Evolutionary conservation across 2,113 vertebrate genomes (phyloP).

Genomic region (Hypanus sabinus): DNA sequence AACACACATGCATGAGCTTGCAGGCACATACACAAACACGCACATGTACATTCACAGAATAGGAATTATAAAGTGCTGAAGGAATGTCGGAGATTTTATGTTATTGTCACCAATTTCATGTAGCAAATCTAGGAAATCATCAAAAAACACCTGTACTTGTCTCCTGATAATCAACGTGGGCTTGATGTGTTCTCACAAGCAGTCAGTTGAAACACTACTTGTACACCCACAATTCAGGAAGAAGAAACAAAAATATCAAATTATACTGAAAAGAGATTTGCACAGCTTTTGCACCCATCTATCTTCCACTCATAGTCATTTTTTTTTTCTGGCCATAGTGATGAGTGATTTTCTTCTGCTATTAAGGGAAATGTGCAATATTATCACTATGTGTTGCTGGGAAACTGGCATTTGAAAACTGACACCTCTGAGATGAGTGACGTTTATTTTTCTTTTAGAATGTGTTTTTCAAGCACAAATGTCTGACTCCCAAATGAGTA

Average conservation of each 20-base stretch:
- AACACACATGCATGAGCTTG: too few species aligned
- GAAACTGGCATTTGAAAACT: background rate
- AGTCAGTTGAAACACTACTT: background rate
- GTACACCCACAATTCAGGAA: background rate
- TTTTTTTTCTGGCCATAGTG: background rate
- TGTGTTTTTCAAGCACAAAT: slow-evolving; percentile 1
- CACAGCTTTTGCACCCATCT: background rate
- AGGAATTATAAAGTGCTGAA: background rate
- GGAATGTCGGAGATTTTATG: background rate
- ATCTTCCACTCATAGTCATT: background rate
- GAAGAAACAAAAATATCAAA: background rate
- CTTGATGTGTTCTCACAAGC: background rate
- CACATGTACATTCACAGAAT: background rate
- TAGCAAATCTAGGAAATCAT: background rate
- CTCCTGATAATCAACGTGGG: background rate
- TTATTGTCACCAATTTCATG: background rate
- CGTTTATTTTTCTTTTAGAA: background rate
- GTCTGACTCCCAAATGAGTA: background rate
- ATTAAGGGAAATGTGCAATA: background rate
- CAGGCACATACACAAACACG: background rate
- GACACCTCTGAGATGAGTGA: background rate
- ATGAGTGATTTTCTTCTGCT: background rate
- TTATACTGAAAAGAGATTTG: background rate
- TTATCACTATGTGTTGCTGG: background rate
- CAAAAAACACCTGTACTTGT: background rate